Evolutionary conservation across 2,113 vertebrate species (phyloP).

Genomic region (Dicrurus megarhynchus): DNA sequence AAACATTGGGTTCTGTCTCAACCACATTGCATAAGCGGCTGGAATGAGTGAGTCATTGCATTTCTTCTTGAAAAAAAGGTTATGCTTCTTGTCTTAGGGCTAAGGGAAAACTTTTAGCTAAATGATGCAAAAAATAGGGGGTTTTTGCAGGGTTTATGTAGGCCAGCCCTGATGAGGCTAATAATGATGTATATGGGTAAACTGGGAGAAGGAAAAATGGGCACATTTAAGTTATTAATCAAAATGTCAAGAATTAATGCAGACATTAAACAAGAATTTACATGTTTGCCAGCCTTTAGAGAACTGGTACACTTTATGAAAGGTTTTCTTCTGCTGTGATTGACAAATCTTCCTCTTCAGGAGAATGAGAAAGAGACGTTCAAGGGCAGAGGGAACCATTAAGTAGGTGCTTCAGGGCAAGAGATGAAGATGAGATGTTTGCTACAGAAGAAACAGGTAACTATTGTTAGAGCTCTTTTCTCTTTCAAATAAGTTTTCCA

Average conservation of each 20-base stretch:
- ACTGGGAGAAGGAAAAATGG: not conserved
- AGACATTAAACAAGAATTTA: not conserved
- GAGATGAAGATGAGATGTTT: not conserved
- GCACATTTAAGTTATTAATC: not conserved
- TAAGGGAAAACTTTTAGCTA: not conserved
- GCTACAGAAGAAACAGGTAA: not conserved
- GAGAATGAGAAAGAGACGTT: not conserved
- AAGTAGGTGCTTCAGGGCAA: not conserved
- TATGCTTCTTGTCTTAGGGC: not conserved
- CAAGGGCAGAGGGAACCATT: not conserved
- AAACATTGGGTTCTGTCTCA: not conserved
- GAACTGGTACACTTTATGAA: not conserved
- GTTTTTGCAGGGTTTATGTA: not conserved
- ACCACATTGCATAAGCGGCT: not conserved
- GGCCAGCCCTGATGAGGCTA: not conserved
- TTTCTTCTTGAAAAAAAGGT: not conserved
- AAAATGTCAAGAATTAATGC: not conserved
- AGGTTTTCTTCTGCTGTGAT: not conserved
- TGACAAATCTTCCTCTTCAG: not conserved
- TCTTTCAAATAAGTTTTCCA: not conserved
- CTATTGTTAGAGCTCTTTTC: not conserved
- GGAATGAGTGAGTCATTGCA: not conserved
- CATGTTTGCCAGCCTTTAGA: not conserved
- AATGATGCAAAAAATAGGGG: not conserved
- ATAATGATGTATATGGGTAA: not conserved